Evolutionary conservation across 2,113 vertebrate genomes (phyloP), one percentile per base, ranked within the genome.

Genomic region (Hippocampus barbouri): DNA sequence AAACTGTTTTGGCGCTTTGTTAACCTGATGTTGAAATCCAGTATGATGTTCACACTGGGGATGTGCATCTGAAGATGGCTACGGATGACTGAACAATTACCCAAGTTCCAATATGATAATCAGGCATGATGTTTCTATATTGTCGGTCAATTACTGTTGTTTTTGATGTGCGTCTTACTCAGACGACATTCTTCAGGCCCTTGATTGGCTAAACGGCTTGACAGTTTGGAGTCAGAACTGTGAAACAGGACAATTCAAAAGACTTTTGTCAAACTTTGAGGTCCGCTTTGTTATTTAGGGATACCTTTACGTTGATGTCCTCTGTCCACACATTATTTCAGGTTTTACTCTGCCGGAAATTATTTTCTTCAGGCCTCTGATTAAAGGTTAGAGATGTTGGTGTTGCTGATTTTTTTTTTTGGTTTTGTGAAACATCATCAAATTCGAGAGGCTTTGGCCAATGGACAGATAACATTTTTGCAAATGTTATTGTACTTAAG

Each of bases 401-500:
- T 2, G 4, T 54, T 2, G 21, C 7, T 7, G 3, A 15, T 23
- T 54, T 21, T n/a, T 54, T 10, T 0, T 21, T 54, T 54, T 59
- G 1, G 12, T 25, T 27, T 25, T 59, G 0, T 60, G 57, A 34
- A 61, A 43, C 40, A 30, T 10, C 25, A 7, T 59, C 20, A 23
- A n/a, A 20, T 40, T n/a, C 61, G 34, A 12, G 5, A 63, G 38
- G 34, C 5, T 63, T 63, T 63, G 3, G 9, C 30, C 34, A 11
- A 21, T 38, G 16, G 61, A 40, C 61, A 63, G 59, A 34, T 61
- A 61, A 34, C 10, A 25, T 62, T 54, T 65, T 64, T 27, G 18
- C 38, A 41, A 41, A 45, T 69, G 56, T 68, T 65, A 43, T 34
- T 57, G 27, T 66, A 70, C 56, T 60, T 51, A 68, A 73, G 72